A percentile compares a stretch with the other conserved stretches of the same genome.
These are phyloP conservation scores for Corvus moneduloides DNA, from an alignment of 2,113 vertebrate species.

Conservation along the genomic window DNA sequence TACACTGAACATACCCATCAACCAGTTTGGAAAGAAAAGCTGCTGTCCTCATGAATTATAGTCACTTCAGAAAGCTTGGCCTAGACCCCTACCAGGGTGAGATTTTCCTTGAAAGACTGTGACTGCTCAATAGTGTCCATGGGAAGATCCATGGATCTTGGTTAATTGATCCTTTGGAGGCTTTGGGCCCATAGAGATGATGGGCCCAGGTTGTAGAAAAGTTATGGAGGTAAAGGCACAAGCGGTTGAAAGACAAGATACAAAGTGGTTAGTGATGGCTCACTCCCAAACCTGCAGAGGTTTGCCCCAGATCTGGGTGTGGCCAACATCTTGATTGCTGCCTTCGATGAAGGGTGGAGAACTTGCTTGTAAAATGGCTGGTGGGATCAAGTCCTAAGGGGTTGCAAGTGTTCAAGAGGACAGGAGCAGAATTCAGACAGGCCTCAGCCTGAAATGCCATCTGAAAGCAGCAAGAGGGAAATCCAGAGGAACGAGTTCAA, in stretches of 20 bases:
- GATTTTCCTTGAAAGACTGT: background rate
- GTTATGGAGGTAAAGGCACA: background rate
- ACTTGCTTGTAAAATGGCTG: background rate
- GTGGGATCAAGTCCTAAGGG: background rate
- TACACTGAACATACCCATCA: background rate
- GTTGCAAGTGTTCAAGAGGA: accelerated
- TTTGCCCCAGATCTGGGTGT: background rate
- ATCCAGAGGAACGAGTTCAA: background rate
- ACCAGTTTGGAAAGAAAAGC: background rate
- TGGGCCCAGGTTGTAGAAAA: background rate
- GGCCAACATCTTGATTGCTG: accelerated
- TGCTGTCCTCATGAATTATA: background rate
- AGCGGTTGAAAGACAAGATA: background rate
- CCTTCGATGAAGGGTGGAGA: background rate
- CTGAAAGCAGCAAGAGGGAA: background rate
- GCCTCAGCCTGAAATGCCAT: background rate
- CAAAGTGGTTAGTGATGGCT: background rate
- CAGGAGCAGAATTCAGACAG: background rate
- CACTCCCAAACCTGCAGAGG: background rate
- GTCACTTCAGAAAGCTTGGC: background rate
- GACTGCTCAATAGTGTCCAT: background rate
- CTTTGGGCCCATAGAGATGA: background rate
- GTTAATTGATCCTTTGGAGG: background rate
- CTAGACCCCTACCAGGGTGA: background rate
- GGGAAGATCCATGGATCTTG: background rate